Evolutionary conservation across 2,888 invertebrate species (phyloP), one percentile per base, ranked within the genome.

Genomic region (Creontiades dilutus): DNA sequence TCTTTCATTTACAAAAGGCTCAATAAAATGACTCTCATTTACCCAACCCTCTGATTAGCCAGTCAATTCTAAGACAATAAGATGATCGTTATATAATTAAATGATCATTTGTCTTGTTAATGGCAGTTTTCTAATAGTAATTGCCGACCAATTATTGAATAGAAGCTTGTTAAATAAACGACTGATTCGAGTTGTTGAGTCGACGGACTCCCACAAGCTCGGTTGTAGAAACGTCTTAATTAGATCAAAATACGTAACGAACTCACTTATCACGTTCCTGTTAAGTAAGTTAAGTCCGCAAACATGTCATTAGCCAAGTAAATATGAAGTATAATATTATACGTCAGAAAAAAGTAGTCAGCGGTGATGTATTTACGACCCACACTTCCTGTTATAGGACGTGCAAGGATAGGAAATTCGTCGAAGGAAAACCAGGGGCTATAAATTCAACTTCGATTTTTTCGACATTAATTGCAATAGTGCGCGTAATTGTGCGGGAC

Each of bases 231-330:
- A 61, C 2, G 61, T 61, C 61, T 61, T 61, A 61, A 61, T 61
- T 61, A 61, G 61, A 61, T 61, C 61, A n/a, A 61, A 61, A 61
- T 19, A 61, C 61, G 61, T 61, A 61, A 61, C 61, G n/a, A 61
- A 19, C 61, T 61, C 52, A 52, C 61, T 61, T 61, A 61, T 61
- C 19, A 19, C n/a, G 61, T 61, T 61, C 61, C 14, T n/a, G n/a
- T 61, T 61, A 16, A 61, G 61, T 61, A 61, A 61, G 61, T 61
- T 61, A 61, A 19, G 61, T n/a, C n/a, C n/a, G 61, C 61, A 61
- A 61, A 61, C 61, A 9, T 61, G 61, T 61, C 61, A 61, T 61
- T 61, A 61, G n/a, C 19, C 19, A 19, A 9, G 19, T 61, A 61
- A 19, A n/a, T 14, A 61, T 61, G 52, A 61, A 61, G 61, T 61